phyloP scores from a whole-genome alignment of 35 echinoderm and acorn worm species.

The Amphiura filiformis region DNA sequence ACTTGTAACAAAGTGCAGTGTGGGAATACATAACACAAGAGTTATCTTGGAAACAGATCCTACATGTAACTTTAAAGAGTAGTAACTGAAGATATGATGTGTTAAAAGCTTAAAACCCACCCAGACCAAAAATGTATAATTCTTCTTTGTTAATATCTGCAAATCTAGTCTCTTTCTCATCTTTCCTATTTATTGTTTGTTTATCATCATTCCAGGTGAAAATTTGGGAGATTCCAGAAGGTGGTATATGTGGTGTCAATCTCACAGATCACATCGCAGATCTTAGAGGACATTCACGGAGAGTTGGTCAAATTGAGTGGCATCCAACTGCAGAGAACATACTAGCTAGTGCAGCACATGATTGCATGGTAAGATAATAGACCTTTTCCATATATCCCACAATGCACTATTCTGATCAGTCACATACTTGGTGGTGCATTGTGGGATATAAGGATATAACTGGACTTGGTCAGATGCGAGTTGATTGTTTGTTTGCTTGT shows the following conservation, averaged over 20 bases:
- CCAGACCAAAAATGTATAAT: too few relatives aligned
- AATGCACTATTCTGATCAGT: too few relatives aligned
- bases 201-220: constrained; percentile 48
- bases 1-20: too few relatives aligned
- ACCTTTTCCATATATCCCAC: too few relatives aligned
- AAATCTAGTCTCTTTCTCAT: too few relatives aligned
- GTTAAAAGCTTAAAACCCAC: too few relatives aligned
- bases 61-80: too few relatives aligned
- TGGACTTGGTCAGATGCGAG: neutral
- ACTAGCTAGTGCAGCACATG: constrained; percentile 81
- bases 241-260: constrained; percentile 47
- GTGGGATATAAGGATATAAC: neutral
- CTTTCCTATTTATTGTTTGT: neutral
- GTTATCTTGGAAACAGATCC: too few relatives aligned
- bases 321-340: constrained; percentile 87
- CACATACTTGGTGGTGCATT: neutral
- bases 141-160: too few relatives aligned
- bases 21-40: too few relatives aligned
- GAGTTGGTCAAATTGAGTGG: constrained; percentile 76
- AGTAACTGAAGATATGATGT: too few relatives aligned
- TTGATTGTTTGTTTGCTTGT: too few relatives aligned
- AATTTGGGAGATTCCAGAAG: constrained; percentile 86
- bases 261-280: constrained; percentile 26
- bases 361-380: constrained; percentile 59
- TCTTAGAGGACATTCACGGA: constrained; percentile 60